phyloP scores from a whole-genome alignment of 1,140 invertebrate genomes.

The Zophobas morio region DNA sequence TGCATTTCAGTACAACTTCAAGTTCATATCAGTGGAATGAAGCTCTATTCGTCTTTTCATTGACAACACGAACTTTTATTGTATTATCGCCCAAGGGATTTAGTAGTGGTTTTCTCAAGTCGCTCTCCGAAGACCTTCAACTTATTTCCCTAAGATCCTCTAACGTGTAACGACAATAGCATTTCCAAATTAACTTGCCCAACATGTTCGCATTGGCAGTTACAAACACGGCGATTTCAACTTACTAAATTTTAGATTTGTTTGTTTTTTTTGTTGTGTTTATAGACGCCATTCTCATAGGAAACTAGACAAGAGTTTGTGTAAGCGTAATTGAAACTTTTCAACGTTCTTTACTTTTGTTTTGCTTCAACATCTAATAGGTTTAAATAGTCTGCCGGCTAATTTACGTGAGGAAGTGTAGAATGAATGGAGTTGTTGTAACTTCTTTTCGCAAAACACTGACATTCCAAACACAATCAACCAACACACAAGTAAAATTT shows the following conservation, averaged over 20 bases:
- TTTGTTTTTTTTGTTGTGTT: background rate
- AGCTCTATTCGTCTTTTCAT: slow-evolving; percentile 10
- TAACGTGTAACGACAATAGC: slow-evolving; percentile 24
- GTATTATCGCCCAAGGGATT: slow-evolving; percentile 25
- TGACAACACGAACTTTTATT: slow-evolving; percentile 30
- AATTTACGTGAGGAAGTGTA: too few species aligned
- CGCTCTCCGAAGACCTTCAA: slow-evolving; percentile 11
- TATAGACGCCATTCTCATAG: background rate
- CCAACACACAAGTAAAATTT: too few species aligned
- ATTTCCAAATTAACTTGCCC: slow-evolving; percentile 35
- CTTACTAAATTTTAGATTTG: slow-evolving; percentile 12
- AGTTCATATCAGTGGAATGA: background rate
- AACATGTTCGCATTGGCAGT: background rate
- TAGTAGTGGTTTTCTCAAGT: slow-evolving; percentile 25
- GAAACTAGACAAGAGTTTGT: slow-evolving; percentile 12
- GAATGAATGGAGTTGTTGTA: too few species aligned
- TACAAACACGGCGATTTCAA: slow-evolving; percentile 4
- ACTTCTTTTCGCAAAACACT: too few species aligned
- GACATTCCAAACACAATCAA: too few species aligned
- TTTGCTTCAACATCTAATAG: too few species aligned
- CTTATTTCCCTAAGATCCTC: slow-evolving; percentile 33
- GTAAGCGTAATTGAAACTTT: slow-evolving; percentile 20
- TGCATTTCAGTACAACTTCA: background rate
- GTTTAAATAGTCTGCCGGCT: too few species aligned
- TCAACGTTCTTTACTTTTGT: background rate